phyloP scores from a whole-genome alignment of 2,113 vertebrate species.

The Microcebus tavaratra region DNA sequence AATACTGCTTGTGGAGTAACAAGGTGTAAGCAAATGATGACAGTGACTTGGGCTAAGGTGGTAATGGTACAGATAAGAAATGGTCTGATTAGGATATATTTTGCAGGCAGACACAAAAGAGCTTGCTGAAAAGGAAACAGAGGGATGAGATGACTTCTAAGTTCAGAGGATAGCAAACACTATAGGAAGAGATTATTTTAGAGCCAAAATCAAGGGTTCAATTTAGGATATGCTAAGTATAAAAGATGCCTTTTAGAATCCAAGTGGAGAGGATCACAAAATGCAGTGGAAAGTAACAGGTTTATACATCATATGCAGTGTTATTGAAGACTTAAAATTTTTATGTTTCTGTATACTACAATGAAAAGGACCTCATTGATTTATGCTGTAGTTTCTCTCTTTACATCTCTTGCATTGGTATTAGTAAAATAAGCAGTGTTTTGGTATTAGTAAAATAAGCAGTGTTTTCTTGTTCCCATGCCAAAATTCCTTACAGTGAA shows the following conservation, averaged over 20 bases:
- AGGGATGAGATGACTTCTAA: not conserved
- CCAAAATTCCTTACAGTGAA: not conserved
- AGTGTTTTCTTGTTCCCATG: not conserved
- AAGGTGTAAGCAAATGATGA: not conserved
- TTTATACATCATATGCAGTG: not conserved
- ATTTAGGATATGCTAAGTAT: not conserved
- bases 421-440: conserved; percentile 27
- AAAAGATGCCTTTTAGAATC: not conserved
- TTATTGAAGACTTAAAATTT: not conserved
- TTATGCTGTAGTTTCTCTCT: not conserved
- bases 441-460: conserved; percentile 24
- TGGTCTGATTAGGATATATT: not conserved
- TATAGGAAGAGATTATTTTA: not conserved
- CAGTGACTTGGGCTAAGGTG: not conserved
- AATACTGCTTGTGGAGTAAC: not conserved
- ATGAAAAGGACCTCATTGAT: not conserved
- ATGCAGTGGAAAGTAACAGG: not conserved
- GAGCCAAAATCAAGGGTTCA: not conserved
- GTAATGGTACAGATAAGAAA: not conserved
- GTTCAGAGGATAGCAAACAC: not conserved
- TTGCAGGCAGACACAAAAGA: not conserved
- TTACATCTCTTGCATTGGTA: conserved; percentile 9
- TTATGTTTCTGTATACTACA: not conserved
- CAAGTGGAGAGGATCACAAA: not conserved
- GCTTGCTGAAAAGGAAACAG: not conserved